Percentiles rank a stretch among this genome's conserved stretches.
phyloP scores from a whole-genome alignment of 2,113 vertebrate genomes.

The Pachycephala philippinensis region DNA sequence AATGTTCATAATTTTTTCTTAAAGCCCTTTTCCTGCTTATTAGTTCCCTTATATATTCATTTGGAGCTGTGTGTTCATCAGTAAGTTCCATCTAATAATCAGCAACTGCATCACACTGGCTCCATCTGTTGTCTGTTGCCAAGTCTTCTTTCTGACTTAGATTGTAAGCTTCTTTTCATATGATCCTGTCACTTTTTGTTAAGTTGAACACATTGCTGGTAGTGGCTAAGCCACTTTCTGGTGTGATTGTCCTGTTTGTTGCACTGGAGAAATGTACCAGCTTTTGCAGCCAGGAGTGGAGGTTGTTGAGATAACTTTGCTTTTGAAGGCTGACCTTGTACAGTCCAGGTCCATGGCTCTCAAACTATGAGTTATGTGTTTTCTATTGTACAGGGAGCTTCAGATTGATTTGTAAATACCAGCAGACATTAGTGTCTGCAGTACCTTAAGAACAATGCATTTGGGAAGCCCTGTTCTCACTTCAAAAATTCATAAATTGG shows the following conservation, averaged over 20 bases:
- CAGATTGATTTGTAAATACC: neutral
- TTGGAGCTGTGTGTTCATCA: neutral
- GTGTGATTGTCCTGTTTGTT: neutral
- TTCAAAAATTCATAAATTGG: neutral
- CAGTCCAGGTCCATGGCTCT: neutral
- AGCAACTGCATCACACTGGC: neutral
- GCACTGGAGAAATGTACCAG: neutral
- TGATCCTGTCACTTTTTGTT: slow-evolving; percentile 18
- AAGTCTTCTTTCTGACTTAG: slow-evolving; percentile 12
- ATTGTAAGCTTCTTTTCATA: slow-evolving; percentile 27
- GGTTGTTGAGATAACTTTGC: neutral
- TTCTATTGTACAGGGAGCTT: neutral
- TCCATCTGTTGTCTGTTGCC: slow-evolving; percentile 48
- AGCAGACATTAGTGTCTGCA: neutral
- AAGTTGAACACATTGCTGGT: neutral
- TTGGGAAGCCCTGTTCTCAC: neutral
- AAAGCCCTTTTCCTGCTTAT: neutral
- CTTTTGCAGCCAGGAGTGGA: neutral
- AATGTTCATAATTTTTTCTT: neutral
- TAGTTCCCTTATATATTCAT: neutral
- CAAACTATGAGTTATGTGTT: fast-evolving
- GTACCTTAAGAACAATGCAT: neutral
- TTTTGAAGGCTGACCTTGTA: neutral
- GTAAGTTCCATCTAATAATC: neutral
- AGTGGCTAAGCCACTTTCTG: neutral